phyloP scores from a whole-genome alignment of 2,113 vertebrate genomes.

The Eulemur macaco region DNA sequence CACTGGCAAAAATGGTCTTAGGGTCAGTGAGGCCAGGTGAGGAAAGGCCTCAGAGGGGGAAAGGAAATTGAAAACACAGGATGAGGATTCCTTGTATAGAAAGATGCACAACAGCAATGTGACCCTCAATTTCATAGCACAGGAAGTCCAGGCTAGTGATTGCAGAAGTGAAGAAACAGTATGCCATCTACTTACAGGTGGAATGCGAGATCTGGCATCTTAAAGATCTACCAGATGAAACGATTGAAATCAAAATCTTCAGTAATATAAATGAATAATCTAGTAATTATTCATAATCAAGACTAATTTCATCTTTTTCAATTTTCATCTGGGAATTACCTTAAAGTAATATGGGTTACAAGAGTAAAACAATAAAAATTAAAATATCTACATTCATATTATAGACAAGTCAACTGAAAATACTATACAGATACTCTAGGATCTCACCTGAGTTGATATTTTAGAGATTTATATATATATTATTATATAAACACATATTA shows the following conservation, averaged over 20 bases:
- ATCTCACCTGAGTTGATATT: neutral
- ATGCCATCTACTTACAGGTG: neutral
- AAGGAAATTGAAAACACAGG: neutral
- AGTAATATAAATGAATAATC: neutral
- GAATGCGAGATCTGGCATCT: neutral
- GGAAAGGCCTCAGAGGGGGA: neutral
- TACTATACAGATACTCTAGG: neutral
- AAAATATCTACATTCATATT: neutral
- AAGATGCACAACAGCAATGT: neutral
- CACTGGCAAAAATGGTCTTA: neutral
- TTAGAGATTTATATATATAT: neutral
- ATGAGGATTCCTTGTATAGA: neutral
- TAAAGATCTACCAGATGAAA: neutral
- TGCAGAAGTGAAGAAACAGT: neutral
- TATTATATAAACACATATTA: neutral
- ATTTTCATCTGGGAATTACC: neutral
- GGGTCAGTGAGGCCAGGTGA: neutral
- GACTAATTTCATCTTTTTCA: neutral
- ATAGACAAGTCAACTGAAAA: neutral
- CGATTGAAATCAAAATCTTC: neutral
- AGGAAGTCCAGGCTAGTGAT: neutral
- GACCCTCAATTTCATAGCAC: neutral
- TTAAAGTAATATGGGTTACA: slow-evolving; percentile 28
- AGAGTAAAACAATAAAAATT: slow-evolving; percentile 4
- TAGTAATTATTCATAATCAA: neutral